Evolutionary conservation across 1,140 invertebrate genomes (phyloP).

Genomic region (Caenorhabditis briggsae): DNA sequence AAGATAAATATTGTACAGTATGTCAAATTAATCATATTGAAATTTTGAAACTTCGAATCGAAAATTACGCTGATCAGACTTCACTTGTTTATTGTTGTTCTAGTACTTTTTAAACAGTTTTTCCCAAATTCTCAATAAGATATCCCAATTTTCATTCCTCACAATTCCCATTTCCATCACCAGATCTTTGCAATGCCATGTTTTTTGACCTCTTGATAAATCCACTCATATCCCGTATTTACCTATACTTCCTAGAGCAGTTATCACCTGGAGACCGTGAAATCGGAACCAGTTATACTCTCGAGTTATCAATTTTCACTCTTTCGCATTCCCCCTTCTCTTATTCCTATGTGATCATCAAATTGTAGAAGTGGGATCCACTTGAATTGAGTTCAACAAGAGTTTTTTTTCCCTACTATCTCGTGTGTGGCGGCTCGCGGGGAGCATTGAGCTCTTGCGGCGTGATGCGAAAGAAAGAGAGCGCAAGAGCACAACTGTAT

Average conservation of each 20-base stretch:
- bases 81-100: no score
- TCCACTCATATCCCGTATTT: background rate
- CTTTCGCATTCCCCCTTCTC: no score
- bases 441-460: slow-evolving; percentile 37
- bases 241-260: slow-evolving; percentile 20
- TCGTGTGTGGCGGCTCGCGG: slow-evolving; percentile 45
- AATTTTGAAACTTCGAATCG: no score
- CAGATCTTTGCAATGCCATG: background rate
- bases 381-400: slow-evolving; percentile 53
- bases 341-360: slow-evolving; percentile 13
- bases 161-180: background rate
- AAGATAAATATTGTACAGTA: no score
- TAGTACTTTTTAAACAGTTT: no score
- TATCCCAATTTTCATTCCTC: no score
- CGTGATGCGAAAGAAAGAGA: slow-evolving; percentile 24
- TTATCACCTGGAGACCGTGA: slow-evolving; percentile 23
- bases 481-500: slow-evolving; percentile 1
- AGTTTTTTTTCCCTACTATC: slow-evolving; percentile 11
- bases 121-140: no score
- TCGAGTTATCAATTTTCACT: background rate
- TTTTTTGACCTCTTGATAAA: slow-evolving; percentile 35
- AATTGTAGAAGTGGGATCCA: slow-evolving; percentile 51
- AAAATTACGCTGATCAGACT: no score
- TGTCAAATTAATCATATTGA: no score
- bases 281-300: slow-evolving; percentile 31